phyloP scores from a whole-genome alignment of 2,797 vertebrate genomes.

The Galago senegalensis region DNA sequence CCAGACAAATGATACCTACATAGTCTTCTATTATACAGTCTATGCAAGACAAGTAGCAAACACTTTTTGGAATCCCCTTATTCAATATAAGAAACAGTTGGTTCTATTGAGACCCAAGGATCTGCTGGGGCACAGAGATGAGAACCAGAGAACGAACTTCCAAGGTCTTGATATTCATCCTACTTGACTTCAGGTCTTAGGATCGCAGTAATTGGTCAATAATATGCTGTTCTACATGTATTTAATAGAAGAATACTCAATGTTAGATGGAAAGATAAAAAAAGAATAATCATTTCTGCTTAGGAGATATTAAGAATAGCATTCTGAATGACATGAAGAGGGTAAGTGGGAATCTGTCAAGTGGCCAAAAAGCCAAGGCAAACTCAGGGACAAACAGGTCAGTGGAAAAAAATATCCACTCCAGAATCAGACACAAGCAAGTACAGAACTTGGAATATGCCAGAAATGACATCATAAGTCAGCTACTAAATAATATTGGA shows the following conservation, averaged over 20 bases:
- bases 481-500: background rate
- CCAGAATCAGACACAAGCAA: background rate
- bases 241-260: slow-evolving; percentile 13
- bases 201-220: background rate
- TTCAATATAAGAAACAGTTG: background rate
- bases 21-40: background rate
- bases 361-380: background rate
- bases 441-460: background rate
- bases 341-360: background rate
- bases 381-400: background rate
- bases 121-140: background rate
- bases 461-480: background rate
- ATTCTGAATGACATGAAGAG: background rate
- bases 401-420: background rate
- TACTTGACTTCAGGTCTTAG: background rate
- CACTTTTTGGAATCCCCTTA: background rate
- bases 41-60: background rate
- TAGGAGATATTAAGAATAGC: background rate
- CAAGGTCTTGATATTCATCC: background rate
- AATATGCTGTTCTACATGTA: background rate
- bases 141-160: background rate
- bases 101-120: background rate
- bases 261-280: background rate
- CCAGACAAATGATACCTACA: background rate
- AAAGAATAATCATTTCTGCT: background rate